phyloP scores from a whole-genome alignment of 1,140 invertebrate genomes.

The Panagrolaimus sp. region DNA sequence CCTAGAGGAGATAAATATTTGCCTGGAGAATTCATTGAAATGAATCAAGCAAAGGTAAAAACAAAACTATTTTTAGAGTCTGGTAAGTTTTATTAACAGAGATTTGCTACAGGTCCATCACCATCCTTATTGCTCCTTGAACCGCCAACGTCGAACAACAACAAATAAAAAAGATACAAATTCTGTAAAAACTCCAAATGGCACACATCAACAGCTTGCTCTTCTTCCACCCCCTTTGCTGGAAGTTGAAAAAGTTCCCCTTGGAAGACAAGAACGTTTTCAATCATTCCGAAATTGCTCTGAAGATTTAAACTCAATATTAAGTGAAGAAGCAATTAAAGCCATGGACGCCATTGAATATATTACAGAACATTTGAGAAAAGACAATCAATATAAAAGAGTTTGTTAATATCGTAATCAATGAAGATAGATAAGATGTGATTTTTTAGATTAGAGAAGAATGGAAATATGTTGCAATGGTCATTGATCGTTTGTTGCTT shows the following conservation, averaged over 20 bases:
- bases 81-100: too few species aligned
- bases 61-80: too few species aligned
- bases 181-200: constrained; percentile 11
- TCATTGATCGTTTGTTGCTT: constrained; percentile 53
- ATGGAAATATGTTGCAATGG: constrained; percentile 48
- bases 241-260: constrained; percentile 2
- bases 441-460: constrained; percentile 37
- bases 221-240: neutral
- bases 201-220: neutral
- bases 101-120: constrained; percentile 13
- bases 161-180: neutral
- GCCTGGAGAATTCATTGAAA: constrained; percentile 33
- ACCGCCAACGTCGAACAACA: neutral
- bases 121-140: constrained; percentile 20
- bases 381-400: constrained; percentile 31
- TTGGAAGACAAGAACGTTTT: constrained; percentile 13
- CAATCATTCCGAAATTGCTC: neutral
- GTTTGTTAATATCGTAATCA: neutral
- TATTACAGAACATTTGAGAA: constrained; percentile 25
- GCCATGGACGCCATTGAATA: constrained; percentile 29
- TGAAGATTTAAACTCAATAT: neutral
- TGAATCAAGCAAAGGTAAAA: constrained; percentile 18
- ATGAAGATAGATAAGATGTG: constrained; percentile 18
- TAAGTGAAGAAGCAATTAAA: constrained; percentile 23
- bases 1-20: constrained; percentile 4